Evolutionary conservation across 2,797 vertebrate species (phyloP).

Genomic region (Mus spretus): DNA sequence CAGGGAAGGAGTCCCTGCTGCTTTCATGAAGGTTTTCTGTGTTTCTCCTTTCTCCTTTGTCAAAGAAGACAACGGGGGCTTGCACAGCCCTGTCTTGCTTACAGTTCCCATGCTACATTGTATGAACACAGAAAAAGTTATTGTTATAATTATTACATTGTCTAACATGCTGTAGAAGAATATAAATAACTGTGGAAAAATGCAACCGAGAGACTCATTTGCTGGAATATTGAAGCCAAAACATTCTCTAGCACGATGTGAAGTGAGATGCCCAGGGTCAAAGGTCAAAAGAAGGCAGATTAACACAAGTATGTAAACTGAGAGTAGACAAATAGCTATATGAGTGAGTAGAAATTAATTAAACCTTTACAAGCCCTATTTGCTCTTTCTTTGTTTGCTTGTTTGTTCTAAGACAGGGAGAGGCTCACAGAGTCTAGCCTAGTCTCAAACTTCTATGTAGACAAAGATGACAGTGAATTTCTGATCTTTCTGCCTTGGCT

Average conservation of each 20-base stretch:
- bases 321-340: background rate
- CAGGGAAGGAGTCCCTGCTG: background rate
- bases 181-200: slow-evolving; percentile 52
- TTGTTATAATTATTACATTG: background rate
- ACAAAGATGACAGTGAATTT: background rate
- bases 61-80: background rate
- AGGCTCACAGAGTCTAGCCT: background rate
- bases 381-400: background rate
- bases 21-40: background rate
- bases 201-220: background rate
- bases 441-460: background rate
- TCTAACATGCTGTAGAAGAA: slow-evolving; percentile 2
- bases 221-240: background rate
- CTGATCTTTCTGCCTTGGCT: background rate
- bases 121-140: background rate
- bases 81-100: background rate
- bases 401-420: background rate
- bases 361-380: background rate
- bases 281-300: background rate
- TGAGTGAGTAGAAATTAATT: background rate
- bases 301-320: too few species aligned
- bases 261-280: background rate
- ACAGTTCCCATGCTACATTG: background rate
- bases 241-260: background rate
- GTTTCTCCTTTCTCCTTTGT: background rate